These are phyloP conservation scores for Dendroctonus valens DNA, from an alignment of 1,140 invertebrate genomes.

Conservation along the genomic window DNA sequence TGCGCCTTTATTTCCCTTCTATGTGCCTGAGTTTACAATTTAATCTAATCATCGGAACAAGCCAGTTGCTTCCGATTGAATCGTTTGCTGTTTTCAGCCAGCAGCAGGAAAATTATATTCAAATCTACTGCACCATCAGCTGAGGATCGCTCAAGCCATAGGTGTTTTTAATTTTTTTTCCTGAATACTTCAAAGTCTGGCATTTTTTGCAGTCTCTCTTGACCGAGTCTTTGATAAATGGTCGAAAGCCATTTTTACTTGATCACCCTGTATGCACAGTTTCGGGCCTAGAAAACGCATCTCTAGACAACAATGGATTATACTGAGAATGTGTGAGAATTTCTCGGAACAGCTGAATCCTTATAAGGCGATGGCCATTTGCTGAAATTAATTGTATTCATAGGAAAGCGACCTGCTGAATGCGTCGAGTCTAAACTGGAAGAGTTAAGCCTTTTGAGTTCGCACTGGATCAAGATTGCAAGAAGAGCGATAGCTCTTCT, in stretches of 20 bases:
- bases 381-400: slow-evolving; percentile 14
- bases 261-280: no score
- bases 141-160: no score
- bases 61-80: background rate
- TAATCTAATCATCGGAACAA: slow-evolving; percentile 32
- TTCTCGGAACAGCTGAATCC: slow-evolving; percentile 9
- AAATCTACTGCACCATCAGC: no score
- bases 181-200: no score
- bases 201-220: no score
- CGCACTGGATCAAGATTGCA: no score
- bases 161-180: no score
- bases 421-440: background rate
- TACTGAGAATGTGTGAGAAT: slow-evolving; percentile 13
- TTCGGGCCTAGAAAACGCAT: slow-evolving; percentile 6
- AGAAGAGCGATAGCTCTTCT: no score
- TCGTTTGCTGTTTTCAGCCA: background rate
- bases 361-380: slow-evolving; percentile 1
- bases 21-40: slow-evolving; percentile 37
- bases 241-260: no score
- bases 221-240: no score
- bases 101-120: no score
- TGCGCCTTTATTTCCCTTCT: slow-evolving; percentile 27
- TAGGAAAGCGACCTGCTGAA: slow-evolving; percentile 4
- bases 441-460: background rate
- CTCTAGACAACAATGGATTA: slow-evolving; percentile 11